Conservation (phyloP, 2,888 invertebrate species). For the Resseliella maxima region DNA sequence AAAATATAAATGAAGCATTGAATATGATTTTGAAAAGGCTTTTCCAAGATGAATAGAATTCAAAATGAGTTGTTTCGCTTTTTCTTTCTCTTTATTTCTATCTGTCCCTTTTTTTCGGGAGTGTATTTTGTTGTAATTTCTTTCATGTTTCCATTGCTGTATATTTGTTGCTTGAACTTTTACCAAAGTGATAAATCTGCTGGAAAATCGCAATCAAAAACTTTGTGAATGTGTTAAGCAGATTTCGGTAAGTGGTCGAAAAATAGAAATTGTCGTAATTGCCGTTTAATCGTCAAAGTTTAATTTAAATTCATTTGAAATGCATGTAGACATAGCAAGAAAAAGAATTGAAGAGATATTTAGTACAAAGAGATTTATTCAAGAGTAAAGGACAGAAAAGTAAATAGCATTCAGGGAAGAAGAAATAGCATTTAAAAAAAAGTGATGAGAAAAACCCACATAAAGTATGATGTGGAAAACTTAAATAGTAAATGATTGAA, state of each 20-base stretch:
- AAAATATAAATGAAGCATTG: not conserved
- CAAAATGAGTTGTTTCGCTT: not conserved
- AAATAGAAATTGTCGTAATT: not conserved
- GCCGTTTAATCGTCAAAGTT: conserved; percentile 11
- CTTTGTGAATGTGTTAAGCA: conserved; percentile 1
- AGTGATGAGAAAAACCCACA: not conserved
- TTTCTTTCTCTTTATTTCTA: not conserved
- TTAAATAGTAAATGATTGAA: not conserved
- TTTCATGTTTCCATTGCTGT: no score
- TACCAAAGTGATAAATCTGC: conserved; percentile 38
- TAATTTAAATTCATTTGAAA: conserved; percentile 53
- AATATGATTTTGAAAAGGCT: not conserved
- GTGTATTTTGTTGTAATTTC: not conserved
- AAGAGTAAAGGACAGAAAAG: not conserved
- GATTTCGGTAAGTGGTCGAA: not conserved
- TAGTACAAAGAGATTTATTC: not conserved
- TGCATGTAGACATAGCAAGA: no score
- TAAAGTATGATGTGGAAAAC: not conserved
- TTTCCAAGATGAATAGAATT: not conserved
- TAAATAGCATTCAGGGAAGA: not conserved
- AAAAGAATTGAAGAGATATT: not conserved
- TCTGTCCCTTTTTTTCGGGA: not conserved
- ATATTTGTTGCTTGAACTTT: not conserved
- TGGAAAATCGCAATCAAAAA: conserved; percentile 48
- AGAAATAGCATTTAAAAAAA: not conserved